Base-by-base conservation (phyloP, 2,797 vertebrate species). In the Gallinago nigripennis region DNA sequence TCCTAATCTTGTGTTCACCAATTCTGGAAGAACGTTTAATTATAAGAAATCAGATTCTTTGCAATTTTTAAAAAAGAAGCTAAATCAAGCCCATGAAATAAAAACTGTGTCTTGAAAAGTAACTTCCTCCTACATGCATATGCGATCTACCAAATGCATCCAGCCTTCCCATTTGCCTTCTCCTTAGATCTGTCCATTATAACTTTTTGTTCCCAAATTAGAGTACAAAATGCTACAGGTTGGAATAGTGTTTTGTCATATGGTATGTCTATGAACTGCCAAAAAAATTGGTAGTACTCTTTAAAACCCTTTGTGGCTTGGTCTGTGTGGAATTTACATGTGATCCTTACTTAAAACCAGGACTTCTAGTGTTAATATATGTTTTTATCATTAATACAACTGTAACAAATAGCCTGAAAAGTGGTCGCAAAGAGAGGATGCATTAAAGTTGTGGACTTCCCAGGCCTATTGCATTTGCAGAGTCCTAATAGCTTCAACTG, bases 41-140 rank as follows among this genome's bases (percentile, higher is more conserved):
- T 57, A 35, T 48, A 73, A 73, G 14, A 63, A 58, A 46, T 70
- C 43, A 41, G 16, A 35, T 65, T 58, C 5, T 63, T 58, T 46
- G 16, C 33, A 57, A 20, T 53, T 51, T 50, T 5, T 11, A 46
- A 48, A 45, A 60, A 33, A 9, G 6, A 9, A 12, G 6, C 13
- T 4, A 9, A 56, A 86, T 50, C 28, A 81, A 27, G 8, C 2
- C 4, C 8, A 14, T 76, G 46, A 65, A 91, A 63, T 66, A 54
- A 61, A 89, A 77, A 11, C 6, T 39, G 8, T 61, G 7, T 84
- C 30, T 64, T 89, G 79, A 71, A 81, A 86, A 90, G 7, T 86
- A 60, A 25, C 9, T 75, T 94, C 11, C 21, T 53, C 41, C 12
- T 78, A 46, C 21, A 31, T 0, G 0, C 20, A 12, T 31, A 16